Percentiles rank a stretch among this genome's conserved stretches.
Conservation (phyloP, 2,888 invertebrate genomes). For the Drosophila mulleri region DNA sequence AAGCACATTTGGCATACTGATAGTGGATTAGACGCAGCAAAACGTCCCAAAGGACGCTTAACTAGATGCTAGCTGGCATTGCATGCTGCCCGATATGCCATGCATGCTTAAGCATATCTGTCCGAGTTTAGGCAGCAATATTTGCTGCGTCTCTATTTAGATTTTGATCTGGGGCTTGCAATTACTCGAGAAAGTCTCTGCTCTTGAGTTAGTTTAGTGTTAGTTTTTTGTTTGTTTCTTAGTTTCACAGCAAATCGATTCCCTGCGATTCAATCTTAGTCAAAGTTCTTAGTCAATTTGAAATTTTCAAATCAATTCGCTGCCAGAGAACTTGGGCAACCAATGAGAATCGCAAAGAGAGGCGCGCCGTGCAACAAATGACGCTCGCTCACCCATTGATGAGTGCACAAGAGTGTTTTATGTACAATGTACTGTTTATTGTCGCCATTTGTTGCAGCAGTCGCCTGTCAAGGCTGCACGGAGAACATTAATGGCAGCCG, state of each 20-base stretch:
- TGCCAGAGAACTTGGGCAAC: slow-evolving; percentile 8
- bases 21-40: slow-evolving; percentile 39
- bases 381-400: slow-evolving; percentile 21
- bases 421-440: slow-evolving; percentile 64
- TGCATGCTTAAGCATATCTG: slow-evolving; percentile 20
- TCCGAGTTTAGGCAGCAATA: not conserved
- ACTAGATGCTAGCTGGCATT: slow-evolving; percentile 29
- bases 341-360: slow-evolving; percentile 27
- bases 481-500: slow-evolving; percentile 68
- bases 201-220: too few relatives aligned
- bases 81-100: slow-evolving; percentile 18
- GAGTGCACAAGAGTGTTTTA: slow-evolving; percentile 30
- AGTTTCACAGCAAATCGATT: not conserved
- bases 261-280: not conserved
- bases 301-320: not conserved
- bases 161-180: not conserved
- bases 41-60: slow-evolving; percentile 50
- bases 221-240: too few relatives aligned
- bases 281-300: not conserved
- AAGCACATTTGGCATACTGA: slow-evolving; percentile 51
- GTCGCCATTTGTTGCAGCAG: slow-evolving; percentile 63
- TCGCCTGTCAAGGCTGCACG: slow-evolving; percentile 57
- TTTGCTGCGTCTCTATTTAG: not conserved
- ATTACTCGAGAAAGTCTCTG: not conserved
- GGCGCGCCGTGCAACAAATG: slow-evolving; percentile 23